These are phyloP conservation scores for Holothuria scabra DNA, from an alignment of 53 echinoderm and acorn worm species.

Conservation along the genomic window DNA sequence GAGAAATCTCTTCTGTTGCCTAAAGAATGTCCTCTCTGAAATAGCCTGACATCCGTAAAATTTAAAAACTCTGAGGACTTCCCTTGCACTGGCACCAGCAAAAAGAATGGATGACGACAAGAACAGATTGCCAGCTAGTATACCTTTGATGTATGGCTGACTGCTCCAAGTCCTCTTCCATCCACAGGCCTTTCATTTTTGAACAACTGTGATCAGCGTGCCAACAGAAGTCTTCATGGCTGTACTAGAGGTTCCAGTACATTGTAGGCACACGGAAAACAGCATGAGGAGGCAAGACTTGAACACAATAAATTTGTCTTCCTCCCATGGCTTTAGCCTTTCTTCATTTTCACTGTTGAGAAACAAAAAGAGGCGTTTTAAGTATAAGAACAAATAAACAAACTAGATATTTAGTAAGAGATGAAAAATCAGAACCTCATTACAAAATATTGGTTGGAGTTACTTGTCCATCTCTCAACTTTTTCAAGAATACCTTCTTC, in stretches of 20 bases:
- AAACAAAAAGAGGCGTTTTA: neutral
- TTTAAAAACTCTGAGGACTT: neutral
- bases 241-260: slow-evolving; percentile 3
- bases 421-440: too few relatives aligned
- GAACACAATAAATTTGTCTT: slow-evolving; percentile 3
- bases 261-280: neutral
- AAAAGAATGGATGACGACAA: slow-evolving; percentile 35
- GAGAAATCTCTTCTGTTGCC: neutral
- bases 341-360: neutral
- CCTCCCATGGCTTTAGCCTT: neutral
- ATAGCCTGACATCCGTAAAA: neutral
- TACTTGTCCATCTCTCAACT: too few relatives aligned
- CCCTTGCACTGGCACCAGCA: slow-evolving; percentile 5
- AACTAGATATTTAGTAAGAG: too few relatives aligned
- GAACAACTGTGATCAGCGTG: neutral
- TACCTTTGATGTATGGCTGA: slow-evolving; percentile 25
- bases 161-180: slow-evolving; percentile 28
- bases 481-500: too few relatives aligned
- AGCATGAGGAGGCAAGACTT: slow-evolving; percentile 5
- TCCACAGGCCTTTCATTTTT: neutral
- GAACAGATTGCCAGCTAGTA: slow-evolving; percentile 29
- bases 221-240: neutral
- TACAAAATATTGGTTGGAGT: too few relatives aligned
- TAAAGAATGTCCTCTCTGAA: slow-evolving; percentile 21
- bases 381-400: too few relatives aligned